Conservation (phyloP, 2,888 invertebrate species). For the Isotomurus palustris region DNA sequence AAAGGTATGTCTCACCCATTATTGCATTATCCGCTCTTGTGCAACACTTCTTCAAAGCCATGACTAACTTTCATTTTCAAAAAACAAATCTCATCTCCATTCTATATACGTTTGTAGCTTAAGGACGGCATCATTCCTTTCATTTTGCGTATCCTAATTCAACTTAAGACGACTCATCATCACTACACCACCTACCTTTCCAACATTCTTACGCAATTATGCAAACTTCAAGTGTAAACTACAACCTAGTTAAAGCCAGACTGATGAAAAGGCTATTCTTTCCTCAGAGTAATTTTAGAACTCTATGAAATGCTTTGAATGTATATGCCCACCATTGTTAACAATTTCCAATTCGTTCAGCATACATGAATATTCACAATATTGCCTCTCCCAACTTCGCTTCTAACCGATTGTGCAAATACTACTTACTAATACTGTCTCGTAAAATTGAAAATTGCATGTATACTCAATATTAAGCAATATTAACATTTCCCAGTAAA, state of each 20-base stretch:
- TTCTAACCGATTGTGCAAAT: no score
- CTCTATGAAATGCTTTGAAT: no score
- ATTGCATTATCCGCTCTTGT: constrained; percentile 17
- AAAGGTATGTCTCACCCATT: constrained; percentile 10
- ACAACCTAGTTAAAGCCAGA: constrained; percentile 8
- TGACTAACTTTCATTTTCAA: constrained; percentile 43
- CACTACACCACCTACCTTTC: background rate
- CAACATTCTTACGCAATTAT: constrained; percentile 14
- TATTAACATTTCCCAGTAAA: no score
- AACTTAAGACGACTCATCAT: constrained; percentile 4
- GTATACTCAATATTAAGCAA: no score
- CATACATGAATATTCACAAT: no score
- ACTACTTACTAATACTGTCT: no score
- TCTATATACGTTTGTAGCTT: no score
- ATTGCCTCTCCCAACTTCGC: no score
- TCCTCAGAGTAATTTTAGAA: no score
- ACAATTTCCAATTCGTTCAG: no score
- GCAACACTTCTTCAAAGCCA: constrained; percentile 16
- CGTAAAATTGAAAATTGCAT: no score
- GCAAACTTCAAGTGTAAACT: constrained; percentile 11
- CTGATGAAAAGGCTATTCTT: background rate
- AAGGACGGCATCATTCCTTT: background rate
- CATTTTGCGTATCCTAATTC: background rate
- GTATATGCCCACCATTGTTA: no score
- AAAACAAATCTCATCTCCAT: constrained; percentile 18